Conservation (phyloP, 2,888 invertebrate genomes). For the Allolobophora icterica region DNA sequence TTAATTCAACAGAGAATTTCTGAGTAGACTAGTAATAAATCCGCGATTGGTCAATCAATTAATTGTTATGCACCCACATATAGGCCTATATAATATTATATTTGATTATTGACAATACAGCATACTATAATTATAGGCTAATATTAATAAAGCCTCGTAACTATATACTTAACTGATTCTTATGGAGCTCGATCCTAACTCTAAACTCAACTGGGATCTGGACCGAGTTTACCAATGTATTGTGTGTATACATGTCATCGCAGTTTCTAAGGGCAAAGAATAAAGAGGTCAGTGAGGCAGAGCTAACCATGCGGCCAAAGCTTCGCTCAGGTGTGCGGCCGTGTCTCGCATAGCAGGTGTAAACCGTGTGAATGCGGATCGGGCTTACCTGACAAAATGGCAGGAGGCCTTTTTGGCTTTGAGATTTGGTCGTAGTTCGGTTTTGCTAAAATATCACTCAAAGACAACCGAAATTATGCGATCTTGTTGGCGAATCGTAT, state of each 20-base stretch:
- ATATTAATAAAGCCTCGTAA: not conserved
- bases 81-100: too few relatives aligned
- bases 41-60: too few relatives aligned
- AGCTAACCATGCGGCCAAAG: not conserved
- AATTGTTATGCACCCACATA: too few relatives aligned
- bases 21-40: too few relatives aligned
- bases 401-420: not conserved
- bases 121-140: too few relatives aligned
- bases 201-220: not conserved
- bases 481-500: not conserved
- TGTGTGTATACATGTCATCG: not conserved
- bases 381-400: not conserved
- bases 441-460: not conserved
- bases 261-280: not conserved
- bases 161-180: too few relatives aligned
- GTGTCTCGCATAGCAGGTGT: not conserved
- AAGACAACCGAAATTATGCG: not conserved
- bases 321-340: not conserved
- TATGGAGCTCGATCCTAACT: not conserved
- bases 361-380: not conserved
- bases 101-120: too few relatives aligned
- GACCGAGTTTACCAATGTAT: not conserved
- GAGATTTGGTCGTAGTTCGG: not conserved
- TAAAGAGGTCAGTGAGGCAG: not conserved
- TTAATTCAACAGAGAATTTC: too few relatives aligned